phyloP scores from a whole-genome alignment of 2,797 vertebrate genomes.

The Cossypha caffra region DNA sequence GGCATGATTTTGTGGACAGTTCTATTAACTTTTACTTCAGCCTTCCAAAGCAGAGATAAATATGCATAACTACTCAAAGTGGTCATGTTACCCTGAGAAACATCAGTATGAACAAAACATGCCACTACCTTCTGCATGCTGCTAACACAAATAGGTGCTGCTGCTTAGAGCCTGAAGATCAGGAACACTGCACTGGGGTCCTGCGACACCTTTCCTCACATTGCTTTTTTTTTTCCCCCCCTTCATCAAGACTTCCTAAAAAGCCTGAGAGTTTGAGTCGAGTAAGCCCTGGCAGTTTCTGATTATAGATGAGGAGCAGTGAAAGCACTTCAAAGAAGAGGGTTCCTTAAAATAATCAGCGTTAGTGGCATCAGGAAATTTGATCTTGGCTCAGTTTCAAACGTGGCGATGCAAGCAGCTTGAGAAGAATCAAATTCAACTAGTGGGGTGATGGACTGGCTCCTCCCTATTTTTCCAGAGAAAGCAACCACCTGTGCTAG shows the following conservation, averaged over 20 bases:
- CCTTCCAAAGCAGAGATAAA: neutral
- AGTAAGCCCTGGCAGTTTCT: neutral
- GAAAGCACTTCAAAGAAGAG: slow-evolving; percentile 19
- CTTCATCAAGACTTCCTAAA: neutral
- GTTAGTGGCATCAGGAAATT: neutral
- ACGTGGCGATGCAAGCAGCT: neutral
- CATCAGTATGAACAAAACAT: neutral
- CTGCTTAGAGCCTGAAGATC: neutral
- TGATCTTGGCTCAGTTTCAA: slow-evolving; percentile 20
- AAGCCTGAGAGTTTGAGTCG: neutral
- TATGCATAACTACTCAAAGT: neutral
- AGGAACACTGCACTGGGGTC: neutral
- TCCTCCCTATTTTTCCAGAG: neutral
- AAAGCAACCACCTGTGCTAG: neutral
- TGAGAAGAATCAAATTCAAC: neutral
- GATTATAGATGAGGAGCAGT: neutral
- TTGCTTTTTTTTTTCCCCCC: accelerated
- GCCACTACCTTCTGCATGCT: neutral
- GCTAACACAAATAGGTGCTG: neutral
- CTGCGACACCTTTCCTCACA: neutral
- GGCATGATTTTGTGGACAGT: neutral
- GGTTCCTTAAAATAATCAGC: slow-evolving; percentile 10
- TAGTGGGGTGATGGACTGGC: neutral
- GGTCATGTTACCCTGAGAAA: neutral
- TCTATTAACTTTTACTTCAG: neutral